Conservation (phyloP, 2,113 vertebrate species). For the Brevimyrus niger region DNA sequence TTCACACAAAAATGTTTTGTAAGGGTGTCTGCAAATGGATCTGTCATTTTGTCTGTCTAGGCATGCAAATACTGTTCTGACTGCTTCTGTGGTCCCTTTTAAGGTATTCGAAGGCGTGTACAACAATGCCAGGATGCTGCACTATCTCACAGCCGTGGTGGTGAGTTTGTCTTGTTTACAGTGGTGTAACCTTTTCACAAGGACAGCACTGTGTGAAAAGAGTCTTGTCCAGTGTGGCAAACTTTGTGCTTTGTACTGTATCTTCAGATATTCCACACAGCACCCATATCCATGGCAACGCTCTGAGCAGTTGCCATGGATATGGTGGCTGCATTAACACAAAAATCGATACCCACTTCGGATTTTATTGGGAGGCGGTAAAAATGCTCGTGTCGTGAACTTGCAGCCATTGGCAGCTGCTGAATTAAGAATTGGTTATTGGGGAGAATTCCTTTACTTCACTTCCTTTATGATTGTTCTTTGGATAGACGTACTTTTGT, state of each 20-base stretch:
- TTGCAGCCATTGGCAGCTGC: background rate
- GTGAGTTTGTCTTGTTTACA: slow-evolving; percentile 51
- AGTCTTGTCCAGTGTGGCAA: background rate
- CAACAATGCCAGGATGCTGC: slow-evolving; percentile 82
- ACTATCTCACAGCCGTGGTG: slow-evolving; percentile 84
- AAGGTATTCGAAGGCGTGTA: slow-evolving; percentile 82
- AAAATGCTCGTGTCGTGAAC: background rate
- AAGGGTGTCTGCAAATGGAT: background rate
- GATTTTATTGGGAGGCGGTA: background rate
- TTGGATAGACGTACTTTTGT: background rate
- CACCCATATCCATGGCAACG: slow-evolving; percentile 9
- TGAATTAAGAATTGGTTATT: background rate
- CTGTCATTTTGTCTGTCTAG: background rate
- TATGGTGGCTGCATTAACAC: slow-evolving; percentile 9
- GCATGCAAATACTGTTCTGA: background rate
- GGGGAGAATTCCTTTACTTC: background rate
- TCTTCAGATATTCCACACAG: background rate
- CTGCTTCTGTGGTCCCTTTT: background rate
- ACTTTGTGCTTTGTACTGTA: background rate
- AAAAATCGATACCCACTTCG: background rate
- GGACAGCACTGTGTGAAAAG: no score
- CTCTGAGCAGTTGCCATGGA: slow-evolving; percentile 7
- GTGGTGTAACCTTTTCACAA: background rate
- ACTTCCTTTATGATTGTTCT: background rate
- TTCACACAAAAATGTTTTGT: background rate